These are phyloP conservation scores for Cuniculus paca DNA, from an alignment of 2,797 vertebrate genomes.

Conservation along the genomic window DNA sequence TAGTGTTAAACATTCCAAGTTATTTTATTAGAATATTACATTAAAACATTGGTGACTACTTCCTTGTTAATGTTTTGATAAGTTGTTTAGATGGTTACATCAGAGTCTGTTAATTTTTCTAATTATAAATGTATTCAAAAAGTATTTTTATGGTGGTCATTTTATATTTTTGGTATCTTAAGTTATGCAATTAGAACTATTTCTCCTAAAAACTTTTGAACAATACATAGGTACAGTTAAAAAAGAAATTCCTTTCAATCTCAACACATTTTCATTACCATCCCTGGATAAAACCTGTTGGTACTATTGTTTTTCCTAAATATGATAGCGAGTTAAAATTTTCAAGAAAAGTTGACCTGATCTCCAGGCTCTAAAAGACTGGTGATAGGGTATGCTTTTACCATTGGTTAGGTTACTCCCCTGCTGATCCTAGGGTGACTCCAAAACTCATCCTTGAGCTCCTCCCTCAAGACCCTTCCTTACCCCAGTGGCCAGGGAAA, in stretches of 20 bases:
- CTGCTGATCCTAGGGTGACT: background rate
- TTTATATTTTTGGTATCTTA: slow-evolving; percentile 24
- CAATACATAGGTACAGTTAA: background rate
- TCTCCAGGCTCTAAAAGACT: background rate
- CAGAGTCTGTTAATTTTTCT: slow-evolving; percentile 3
- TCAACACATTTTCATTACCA: background rate
- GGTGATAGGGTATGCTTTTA: background rate
- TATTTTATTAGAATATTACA: background rate
- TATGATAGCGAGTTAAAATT: background rate
- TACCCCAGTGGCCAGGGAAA: background rate
- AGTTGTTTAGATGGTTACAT: slow-evolving; percentile 24
- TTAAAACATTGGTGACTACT: background rate
- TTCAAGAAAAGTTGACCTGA: background rate
- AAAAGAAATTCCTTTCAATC: background rate
- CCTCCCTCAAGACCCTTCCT: background rate
- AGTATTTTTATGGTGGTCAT: background rate
- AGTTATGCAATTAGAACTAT: background rate
- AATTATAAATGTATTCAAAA: slow-evolving; percentile 27
- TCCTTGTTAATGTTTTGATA: slow-evolving; percentile 41
- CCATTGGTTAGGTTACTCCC: background rate
- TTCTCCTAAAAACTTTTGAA: slow-evolving; percentile 33
- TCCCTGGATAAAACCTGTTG: slow-evolving; percentile 9
- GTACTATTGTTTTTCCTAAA: slow-evolving; percentile 10
- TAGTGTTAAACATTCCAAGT: background rate
- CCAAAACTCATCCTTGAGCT: background rate